Conservation (phyloP, 2,113 vertebrate species). For the Muscicapa adusta region DNA sequence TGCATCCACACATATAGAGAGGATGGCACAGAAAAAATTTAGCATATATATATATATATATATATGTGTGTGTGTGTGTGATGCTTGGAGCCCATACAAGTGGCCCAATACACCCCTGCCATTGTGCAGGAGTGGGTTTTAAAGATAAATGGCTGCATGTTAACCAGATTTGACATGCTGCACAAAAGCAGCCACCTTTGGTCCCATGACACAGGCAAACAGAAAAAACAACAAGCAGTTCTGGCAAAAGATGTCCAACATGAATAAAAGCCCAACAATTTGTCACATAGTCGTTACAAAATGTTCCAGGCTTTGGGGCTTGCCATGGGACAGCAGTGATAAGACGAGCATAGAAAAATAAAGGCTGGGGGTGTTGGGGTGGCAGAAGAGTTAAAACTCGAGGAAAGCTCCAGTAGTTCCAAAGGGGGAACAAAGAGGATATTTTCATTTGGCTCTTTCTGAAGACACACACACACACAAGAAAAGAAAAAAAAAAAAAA, state of each 20-base stretch:
- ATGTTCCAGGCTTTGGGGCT: constrained; percentile 78
- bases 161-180: constrained; percentile 95
- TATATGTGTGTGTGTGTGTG: background rate
- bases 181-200: constrained; percentile 91
- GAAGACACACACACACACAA: background rate
- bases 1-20: constrained; percentile 48
- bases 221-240: constrained; percentile 82
- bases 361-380: background rate
- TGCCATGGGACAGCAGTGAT: constrained; percentile 67
- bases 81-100: constrained; percentile 51
- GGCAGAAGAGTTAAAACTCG: constrained; percentile 64
- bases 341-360: constrained; percentile 6
- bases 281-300: constrained; percentile 83
- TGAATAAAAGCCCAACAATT: constrained; percentile 78
- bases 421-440: constrained; percentile 52
- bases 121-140: constrained; percentile 81
- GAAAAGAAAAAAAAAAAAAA: background rate
- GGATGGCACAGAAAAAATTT: constrained; percentile 36
- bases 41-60: background rate
- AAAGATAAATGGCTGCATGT: constrained; percentile 88
- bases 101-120: constrained; percentile 68
- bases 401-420: constrained; percentile 42
- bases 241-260: constrained; percentile 76
- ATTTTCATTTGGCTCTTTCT: constrained; percentile 62
- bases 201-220: constrained; percentile 86